Evolutionary conservation across 2,888 invertebrate species (phyloP), one percentile per base, ranked within the genome.

Genomic region (Aphodius sticticus): DNA sequence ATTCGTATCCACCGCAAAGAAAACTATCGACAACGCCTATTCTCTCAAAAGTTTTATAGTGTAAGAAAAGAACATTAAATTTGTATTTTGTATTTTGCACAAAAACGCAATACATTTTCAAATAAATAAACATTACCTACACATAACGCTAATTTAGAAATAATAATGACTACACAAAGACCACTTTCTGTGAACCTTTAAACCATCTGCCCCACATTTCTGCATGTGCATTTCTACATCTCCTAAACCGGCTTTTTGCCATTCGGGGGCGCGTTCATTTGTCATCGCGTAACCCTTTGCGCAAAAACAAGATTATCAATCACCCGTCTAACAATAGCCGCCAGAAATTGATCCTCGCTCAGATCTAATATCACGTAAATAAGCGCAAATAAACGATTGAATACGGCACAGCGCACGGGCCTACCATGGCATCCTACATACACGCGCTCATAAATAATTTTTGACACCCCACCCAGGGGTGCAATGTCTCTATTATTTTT

Each of bases 231-330:
- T 53, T 53, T 53, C 53, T 53, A 53, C 53, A 9, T 53, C 53
- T 53, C 9, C 53, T 53, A 53, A 53, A 53, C 53, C 74, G 74
- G 74, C 35, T 74, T 74, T 35, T 37, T 74, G 74, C 37, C 72
- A 16, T 36, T 26, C 37, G 36, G n/a, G 70, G 70, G 26, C n/a
- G 70, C 70, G 1, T 36, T 74, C 36, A 74, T 74, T 74, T 70
- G 70, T 74, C 37, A 74, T 74, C 37, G 53, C 12, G 53, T 26
- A 35, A 74, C 35, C 37, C 35, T 15, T 26, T 16, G 70, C 35
- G 74, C 26, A 74, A 74, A 74, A 74, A 74, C 37, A 74, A 74
- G 36, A 74, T 74, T 74, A 74, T 74, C 74, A 74, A 74, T 74
- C 74, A 74, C 35, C 36, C 35, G n/a, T 74, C 37, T 71, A 35